These are phyloP conservation scores for Reticulitermes speratus DNA, from an alignment of 1,140 invertebrate species.

Conservation along the genomic window DNA sequence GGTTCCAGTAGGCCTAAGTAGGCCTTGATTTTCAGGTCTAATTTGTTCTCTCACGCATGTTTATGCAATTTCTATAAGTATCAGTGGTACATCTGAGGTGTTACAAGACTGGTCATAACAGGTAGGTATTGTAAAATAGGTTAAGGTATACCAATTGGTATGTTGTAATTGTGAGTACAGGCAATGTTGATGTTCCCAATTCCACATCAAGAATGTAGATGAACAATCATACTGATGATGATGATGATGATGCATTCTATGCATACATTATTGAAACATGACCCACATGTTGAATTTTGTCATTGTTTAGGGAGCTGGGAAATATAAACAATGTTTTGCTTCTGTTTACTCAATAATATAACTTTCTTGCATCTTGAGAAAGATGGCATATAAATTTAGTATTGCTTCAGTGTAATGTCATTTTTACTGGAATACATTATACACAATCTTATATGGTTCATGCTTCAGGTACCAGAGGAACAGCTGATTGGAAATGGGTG, in stretches of 20 bases:
- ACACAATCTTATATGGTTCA: not conserved
- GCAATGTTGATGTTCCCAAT: not conserved
- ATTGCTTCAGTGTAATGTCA: too few relatives aligned
- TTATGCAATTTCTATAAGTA: not conserved
- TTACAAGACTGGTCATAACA: not conserved
- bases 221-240: too few relatives aligned
- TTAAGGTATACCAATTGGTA: not conserved
- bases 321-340: too few relatives aligned
- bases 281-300: too few relatives aligned
- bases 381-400: too few relatives aligned
- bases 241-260: too few relatives aligned
- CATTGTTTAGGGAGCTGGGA: too few relatives aligned
- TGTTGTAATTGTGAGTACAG: not conserved
- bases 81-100: not conserved
- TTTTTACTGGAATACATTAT: not conserved
- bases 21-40: not conserved
- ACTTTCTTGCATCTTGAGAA: too few relatives aligned
- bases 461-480: not conserved
- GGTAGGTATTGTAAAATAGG: not conserved
- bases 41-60: not conserved
- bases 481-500: not conserved
- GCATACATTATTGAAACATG: too few relatives aligned
- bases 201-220: not conserved
- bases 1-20: conserved; percentile 9
- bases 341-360: too few relatives aligned